phyloP scores from a whole-genome alignment of 2,797 vertebrate species.

The Pseudomugil tenellus region DNA sequence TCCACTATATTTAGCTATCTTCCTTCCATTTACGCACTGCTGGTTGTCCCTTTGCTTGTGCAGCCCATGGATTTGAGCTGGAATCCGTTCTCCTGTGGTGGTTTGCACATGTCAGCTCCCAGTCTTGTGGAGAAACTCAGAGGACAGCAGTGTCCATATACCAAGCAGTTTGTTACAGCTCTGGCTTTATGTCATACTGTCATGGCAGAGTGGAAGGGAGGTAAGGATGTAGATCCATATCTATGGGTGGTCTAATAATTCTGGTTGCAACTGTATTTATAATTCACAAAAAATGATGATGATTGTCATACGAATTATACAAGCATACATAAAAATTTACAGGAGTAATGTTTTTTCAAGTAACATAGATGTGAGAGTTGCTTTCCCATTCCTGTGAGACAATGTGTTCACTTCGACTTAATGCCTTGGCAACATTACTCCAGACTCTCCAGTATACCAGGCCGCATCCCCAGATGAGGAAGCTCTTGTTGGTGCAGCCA shows the following conservation, averaged over 20 bases:
- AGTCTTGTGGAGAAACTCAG: conserved; percentile 75
- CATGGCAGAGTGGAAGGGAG: conserved; percentile 86
- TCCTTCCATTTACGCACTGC: neutral
- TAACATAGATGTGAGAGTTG: neutral
- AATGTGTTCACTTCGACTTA: conserved; percentile 21
- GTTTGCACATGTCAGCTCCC: conserved; percentile 72
- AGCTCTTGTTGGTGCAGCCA: conserved; percentile 88
- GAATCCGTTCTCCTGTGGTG: conserved; percentile 79
- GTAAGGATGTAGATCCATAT: conserved; percentile 67
- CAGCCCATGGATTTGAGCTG: conserved; percentile 81
- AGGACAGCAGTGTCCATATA: conserved; percentile 55
- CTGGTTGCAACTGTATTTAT: neutral
- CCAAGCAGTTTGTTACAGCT: conserved; percentile 87
- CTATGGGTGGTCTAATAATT: too few relatives aligned
- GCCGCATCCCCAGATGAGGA: conserved; percentile 94
- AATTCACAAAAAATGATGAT: neutral
- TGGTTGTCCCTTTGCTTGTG: neutral
- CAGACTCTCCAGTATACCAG: conserved; percentile 89
- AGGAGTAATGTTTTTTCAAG: neutral
- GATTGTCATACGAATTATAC: neutral
- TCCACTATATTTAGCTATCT: neutral
- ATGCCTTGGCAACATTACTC: conserved; percentile 5
- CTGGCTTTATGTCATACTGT: conserved; percentile 93
- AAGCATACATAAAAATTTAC: neutral
- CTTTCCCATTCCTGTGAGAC: neutral